Conservation (phyloP, 2,888 invertebrate genomes). For the Zele albiditarsus region DNA sequence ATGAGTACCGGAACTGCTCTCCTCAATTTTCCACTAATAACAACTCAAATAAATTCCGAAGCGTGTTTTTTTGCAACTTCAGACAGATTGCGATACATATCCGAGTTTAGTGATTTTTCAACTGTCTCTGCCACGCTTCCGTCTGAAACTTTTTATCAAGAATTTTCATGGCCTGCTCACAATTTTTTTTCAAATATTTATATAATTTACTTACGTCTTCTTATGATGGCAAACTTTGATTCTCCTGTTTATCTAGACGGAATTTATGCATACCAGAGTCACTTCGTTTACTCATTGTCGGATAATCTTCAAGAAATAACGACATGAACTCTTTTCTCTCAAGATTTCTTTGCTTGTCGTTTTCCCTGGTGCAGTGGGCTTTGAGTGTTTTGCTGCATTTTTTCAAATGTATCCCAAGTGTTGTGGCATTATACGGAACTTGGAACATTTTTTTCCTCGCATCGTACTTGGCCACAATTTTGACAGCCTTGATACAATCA, state of each 20-base stretch:
- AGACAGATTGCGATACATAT: constrained; percentile 10
- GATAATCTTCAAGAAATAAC: constrained; percentile 28
- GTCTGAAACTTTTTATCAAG: constrained; percentile 22
- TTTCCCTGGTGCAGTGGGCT: background rate
- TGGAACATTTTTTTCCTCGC: background rate
- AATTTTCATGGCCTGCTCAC: constrained; percentile 23
- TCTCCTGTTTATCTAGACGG: constrained; percentile 20
- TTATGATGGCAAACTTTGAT: constrained; percentile 21
- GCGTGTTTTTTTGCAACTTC: background rate
- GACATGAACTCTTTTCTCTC: background rate
- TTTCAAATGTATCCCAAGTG: background rate
- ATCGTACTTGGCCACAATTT: background rate
- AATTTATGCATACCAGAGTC: constrained; percentile 12
- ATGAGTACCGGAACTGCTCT: constrained; percentile 41
- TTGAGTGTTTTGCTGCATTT: background rate
- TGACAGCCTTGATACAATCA: constrained; percentile 23
- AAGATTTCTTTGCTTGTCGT: background rate
- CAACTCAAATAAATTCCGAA: constrained; percentile 28
- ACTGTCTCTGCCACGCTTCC: no score
- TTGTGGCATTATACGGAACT: background rate
- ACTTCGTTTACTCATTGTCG: constrained; percentile 32
- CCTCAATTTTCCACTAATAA: constrained; percentile 40
- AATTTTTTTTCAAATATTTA: constrained; percentile 30
- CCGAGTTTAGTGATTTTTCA: no score
- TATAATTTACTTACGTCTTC: constrained; percentile 30